Evolutionary conservation across 2,888 invertebrate genomes (phyloP).

Genomic region (Temnothorax unifasciatus): DNA sequence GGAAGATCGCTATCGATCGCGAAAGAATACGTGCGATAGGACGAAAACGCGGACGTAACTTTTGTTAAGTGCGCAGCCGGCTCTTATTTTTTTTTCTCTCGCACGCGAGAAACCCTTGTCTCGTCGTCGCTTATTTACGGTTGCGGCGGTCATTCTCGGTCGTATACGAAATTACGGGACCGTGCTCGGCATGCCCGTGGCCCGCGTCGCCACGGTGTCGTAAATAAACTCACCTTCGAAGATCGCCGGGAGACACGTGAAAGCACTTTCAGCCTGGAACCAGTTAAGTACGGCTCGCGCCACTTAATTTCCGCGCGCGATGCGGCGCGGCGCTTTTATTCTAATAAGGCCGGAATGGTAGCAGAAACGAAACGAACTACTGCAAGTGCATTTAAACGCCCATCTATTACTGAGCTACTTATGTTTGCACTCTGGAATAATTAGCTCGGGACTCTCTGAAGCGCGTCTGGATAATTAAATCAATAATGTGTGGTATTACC

Average conservation of each 20-base stretch:
- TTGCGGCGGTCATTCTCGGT: conserved; percentile 59
- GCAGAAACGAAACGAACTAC: conserved; percentile 14
- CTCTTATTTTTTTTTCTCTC: conserved; percentile 52
- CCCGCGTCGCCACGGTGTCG: conserved; percentile 45
- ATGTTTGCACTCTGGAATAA: conserved; percentile 33
- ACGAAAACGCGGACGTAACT: conserved; percentile 60
- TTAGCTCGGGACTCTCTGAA: not conserved
- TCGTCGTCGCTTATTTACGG: conserved; percentile 65
- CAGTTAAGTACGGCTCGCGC: conserved; percentile 36
- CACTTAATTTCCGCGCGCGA: conserved; percentile 46
- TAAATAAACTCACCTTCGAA: conserved; percentile 62
- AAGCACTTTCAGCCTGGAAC: conserved; percentile 43
- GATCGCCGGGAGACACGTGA: conserved; percentile 58
- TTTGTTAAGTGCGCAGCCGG: conserved; percentile 58
- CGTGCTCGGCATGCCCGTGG: conserved; percentile 25
- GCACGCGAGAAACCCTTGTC: conserved; percentile 52
- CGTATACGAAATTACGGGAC: conserved; percentile 63
- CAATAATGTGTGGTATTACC: not conserved
- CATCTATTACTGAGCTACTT: conserved; percentile 42
- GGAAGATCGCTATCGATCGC: conserved; percentile 19
- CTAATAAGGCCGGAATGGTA: conserved; percentile 33
- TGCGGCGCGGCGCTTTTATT: conserved; percentile 41
- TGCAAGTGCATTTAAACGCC: conserved; percentile 38
- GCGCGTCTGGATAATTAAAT: not conserved
- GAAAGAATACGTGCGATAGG: conserved; percentile 18